These are phyloP conservation scores for Athalia circularis DNA, from an alignment of 2,888 invertebrate genomes.

Conservation along the genomic window DNA sequence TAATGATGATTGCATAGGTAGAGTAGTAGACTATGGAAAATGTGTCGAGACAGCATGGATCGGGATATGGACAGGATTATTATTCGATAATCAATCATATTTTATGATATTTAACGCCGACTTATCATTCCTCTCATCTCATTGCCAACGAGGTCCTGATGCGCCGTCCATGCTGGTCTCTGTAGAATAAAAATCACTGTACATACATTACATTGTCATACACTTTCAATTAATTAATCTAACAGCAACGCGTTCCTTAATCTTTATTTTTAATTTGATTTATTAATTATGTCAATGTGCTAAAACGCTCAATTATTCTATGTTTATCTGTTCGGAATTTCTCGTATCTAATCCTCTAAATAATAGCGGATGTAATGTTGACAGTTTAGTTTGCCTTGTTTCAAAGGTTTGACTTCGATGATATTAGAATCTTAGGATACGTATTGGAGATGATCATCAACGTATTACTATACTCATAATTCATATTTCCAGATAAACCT, in stretches of 20 bases:
- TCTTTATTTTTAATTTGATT: background rate
- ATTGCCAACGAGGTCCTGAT: too few species aligned
- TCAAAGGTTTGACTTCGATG: conserved; percentile 18
- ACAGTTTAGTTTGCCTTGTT: conserved; percentile 29
- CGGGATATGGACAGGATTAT: background rate
- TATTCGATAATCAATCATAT: background rate
- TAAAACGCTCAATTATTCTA: conserved; percentile 8
- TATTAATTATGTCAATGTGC: conserved; percentile 33
- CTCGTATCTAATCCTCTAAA: conserved; percentile 27
- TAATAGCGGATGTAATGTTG: conserved; percentile 2
- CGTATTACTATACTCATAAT: background rate
- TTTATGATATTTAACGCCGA: background rate
- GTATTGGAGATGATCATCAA: too few species aligned
- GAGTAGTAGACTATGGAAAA: conserved; percentile 32
- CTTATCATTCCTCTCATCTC: too few species aligned
- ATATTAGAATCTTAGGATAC: background rate
- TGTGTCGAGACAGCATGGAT: conserved; percentile 7
- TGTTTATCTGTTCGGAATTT: background rate
- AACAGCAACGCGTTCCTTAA: background rate
- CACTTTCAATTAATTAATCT: too few species aligned
- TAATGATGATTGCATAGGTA: conserved; percentile 40
- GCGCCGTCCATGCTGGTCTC: too few species aligned
- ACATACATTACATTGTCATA: too few species aligned
- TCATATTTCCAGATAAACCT: background rate
- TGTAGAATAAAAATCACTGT: too few species aligned